Evolutionary conservation across 2,113 vertebrate species (phyloP).

Genomic region (Capreolus pygargus): DNA sequence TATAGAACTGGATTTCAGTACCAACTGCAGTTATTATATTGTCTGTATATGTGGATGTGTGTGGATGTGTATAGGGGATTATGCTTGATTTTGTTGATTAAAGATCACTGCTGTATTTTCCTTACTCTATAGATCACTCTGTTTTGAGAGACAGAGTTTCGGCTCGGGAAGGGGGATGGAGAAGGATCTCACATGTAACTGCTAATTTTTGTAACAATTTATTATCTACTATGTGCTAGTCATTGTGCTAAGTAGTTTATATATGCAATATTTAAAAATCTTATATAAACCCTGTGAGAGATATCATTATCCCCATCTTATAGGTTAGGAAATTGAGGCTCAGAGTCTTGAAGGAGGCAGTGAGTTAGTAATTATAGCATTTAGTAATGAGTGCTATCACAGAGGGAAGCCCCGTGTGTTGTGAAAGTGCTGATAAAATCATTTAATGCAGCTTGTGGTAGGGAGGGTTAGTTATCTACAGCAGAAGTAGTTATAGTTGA

Average conservation of each 20-base stretch:
- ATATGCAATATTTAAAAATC: background rate
- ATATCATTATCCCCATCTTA: background rate
- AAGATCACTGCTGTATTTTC: background rate
- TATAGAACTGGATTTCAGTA: background rate
- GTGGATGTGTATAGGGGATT: background rate
- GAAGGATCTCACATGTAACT: background rate
- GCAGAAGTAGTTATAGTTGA: background rate
- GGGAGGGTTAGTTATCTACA: background rate
- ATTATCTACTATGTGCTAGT: background rate
- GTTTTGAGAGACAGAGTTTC: slow-evolving; percentile 19
- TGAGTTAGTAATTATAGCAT: background rate
- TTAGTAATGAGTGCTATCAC: background rate
- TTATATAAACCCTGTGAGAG: background rate
- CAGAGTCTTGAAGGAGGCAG: background rate
- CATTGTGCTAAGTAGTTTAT: background rate
- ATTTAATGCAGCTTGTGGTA: background rate
- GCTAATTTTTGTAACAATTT: background rate
- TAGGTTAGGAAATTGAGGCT: slow-evolving; percentile 26
- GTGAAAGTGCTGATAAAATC: background rate
- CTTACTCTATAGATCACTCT: background rate
- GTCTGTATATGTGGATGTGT: background rate
- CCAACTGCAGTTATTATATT: background rate
- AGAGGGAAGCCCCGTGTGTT: background rate
- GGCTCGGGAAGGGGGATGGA: background rate
- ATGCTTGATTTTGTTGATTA: background rate